These are phyloP conservation scores for Ecliptopera silaceata DNA, from an alignment of 2,888 invertebrate species.

Conservation along the genomic window DNA sequence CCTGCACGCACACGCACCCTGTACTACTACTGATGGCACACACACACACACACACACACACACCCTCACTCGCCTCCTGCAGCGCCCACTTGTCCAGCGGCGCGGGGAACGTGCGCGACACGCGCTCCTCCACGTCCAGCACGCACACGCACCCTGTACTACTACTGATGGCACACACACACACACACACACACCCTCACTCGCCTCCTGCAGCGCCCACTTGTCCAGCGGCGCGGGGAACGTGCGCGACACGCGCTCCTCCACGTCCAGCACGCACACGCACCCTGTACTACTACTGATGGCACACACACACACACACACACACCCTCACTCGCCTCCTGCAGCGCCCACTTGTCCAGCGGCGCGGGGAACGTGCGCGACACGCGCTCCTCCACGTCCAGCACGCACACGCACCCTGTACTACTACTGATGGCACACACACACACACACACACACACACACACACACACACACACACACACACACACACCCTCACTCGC, in stretches of 20 bases:
- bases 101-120: slow-evolving; percentile 95
- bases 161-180: too few relatives aligned
- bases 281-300: too few relatives aligned
- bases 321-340: slow-evolving; percentile 94
- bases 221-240: slow-evolving; percentile 98
- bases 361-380: slow-evolving; percentile 97
- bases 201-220: slow-evolving; percentile 96
- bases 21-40: too few relatives aligned
- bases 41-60: too few relatives aligned
- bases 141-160: too few relatives aligned
- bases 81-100: slow-evolving; percentile 97
- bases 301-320: too few relatives aligned
- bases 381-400: slow-evolving; percentile 97
- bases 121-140: slow-evolving; percentile 97
- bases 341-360: slow-evolving; percentile 96
- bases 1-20: too few relatives aligned
- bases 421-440: too few relatives aligned
- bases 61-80: slow-evolving; percentile 93
- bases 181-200: too few relatives aligned
- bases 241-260: slow-evolving; percentile 94
- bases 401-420: too few relatives aligned
- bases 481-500: slow-evolving; percentile 93
- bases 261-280: slow-evolving; percentile 97
- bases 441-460: too few relatives aligned
- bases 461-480: too few relatives aligned